A percentile compares a stretch with the other conserved stretches of the same genome.
phyloP scores from a whole-genome alignment of 1,140 invertebrate genomes.

The Physella acuta region DNA sequence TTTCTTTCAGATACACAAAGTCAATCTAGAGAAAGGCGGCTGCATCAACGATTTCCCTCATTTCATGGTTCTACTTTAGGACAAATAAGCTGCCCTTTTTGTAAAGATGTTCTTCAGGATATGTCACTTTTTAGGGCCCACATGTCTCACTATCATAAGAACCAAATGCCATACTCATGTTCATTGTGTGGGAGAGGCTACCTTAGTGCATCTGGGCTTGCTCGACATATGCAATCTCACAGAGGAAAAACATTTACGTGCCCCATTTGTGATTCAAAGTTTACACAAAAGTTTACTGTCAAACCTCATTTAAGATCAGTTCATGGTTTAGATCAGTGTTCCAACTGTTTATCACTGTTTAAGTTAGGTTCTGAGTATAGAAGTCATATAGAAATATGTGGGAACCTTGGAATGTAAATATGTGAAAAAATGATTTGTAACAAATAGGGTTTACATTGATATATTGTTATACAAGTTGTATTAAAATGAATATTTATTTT shows the following conservation, averaged over 20 bases:
- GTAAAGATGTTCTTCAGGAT: too few species aligned
- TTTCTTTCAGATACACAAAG: too few species aligned
- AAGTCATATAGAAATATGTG: conserved; percentile 2
- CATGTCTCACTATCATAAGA: background rate
- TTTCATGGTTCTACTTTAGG: too few species aligned
- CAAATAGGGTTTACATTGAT: background rate
- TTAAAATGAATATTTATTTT: too few species aligned
- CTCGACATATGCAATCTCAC: conserved; percentile 9
- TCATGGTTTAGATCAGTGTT: conserved; percentile 7
- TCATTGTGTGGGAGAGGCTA: conserved; percentile 13
- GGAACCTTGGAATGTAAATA: background rate
- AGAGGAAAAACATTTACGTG: conserved; percentile 13
- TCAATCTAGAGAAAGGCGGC: too few species aligned
- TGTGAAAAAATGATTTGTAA: background rate
- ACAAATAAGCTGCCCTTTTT: background rate
- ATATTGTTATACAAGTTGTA: too few species aligned
- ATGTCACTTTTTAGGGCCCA: background rate
- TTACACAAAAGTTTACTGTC: conserved; percentile 6
- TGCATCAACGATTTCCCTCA: too few species aligned
- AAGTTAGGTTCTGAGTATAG: conserved; percentile 1
- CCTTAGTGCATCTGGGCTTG: conserved; percentile 16
- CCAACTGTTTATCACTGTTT: background rate
- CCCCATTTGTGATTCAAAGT: conserved; percentile 16
- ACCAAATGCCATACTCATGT: conserved; percentile 2
- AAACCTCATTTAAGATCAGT: conserved; percentile 7